These are phyloP conservation scores for Garrulus glandarius DNA, from an alignment of 2,797 vertebrate species.

Conservation along the genomic window DNA sequence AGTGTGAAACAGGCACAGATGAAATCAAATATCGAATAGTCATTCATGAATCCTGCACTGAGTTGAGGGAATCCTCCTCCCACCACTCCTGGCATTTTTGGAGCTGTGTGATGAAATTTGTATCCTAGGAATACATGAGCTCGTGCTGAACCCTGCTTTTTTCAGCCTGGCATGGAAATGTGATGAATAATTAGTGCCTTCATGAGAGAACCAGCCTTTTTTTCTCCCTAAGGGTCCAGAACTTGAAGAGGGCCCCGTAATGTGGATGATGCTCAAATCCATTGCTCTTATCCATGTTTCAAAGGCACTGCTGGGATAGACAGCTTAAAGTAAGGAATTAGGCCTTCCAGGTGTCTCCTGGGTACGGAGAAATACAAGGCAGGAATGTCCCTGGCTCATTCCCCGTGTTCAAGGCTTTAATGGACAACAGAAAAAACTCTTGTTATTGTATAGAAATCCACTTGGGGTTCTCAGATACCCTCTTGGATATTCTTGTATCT, in stretches of 20 bases:
- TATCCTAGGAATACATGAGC: neutral
- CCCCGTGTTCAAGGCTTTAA: neutral
- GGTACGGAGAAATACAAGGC: neutral
- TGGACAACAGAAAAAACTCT: neutral
- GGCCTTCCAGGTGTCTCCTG: neutral
- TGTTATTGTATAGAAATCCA: neutral
- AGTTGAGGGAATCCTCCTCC: neutral
- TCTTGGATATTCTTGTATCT: neutral
- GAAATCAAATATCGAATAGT: neutral
- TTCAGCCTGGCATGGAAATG: neutral
- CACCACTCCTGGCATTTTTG: neutral
- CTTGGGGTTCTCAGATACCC: neutral
- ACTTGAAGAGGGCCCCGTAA: neutral
- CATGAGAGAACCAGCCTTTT: neutral
- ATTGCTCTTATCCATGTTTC: neutral
- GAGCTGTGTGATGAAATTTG: neutral
- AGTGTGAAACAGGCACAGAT: neutral
- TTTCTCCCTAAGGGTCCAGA: neutral
- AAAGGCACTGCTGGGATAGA: neutral
- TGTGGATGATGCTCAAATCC: neutral
- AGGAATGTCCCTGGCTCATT: neutral
- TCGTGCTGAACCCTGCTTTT: fast-evolving
- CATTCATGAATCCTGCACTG: neutral
- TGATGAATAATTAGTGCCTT: neutral
- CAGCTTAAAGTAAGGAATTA: neutral